Percentiles rank a stretch among this genome's conserved stretches.
Conservation (phyloP, 2,888 invertebrate species). For the Eupithecia pulchellata region DNA sequence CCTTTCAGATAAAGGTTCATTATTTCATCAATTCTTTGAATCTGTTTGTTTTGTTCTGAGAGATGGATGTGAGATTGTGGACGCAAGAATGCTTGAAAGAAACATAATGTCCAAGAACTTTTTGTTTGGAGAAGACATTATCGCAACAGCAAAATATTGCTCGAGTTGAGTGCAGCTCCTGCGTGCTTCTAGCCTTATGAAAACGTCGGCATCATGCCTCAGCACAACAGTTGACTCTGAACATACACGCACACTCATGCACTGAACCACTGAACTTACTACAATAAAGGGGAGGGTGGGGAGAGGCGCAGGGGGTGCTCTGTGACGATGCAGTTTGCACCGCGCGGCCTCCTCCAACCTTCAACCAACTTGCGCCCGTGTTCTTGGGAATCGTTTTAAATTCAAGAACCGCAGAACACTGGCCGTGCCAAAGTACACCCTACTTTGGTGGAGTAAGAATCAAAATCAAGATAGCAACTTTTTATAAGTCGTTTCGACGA, state of each 20-base stretch:
- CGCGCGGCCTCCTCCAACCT: constrained; percentile 83
- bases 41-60: constrained; percentile 18
- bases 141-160: constrained; percentile 66
- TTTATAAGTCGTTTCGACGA: constrained; percentile 75
- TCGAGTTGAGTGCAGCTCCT: constrained; percentile 65
- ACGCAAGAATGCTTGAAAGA: constrained; percentile 15
- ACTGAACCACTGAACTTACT: constrained; percentile 59
- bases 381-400: constrained; percentile 85
- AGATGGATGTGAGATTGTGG: constrained; percentile 12
- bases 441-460: constrained; percentile 60
- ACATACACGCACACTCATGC: constrained; percentile 69
- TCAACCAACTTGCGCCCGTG: constrained; percentile 83
- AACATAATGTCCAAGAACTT: constrained; percentile 30
- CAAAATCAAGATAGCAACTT: constrained; percentile 62
- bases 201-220: constrained; percentile 68
- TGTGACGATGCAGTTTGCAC: constrained; percentile 84
- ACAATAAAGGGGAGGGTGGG: constrained; percentile 69
- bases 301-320: constrained; percentile 56
- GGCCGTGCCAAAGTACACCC: constrained; percentile 64
- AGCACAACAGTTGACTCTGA: constrained; percentile 80
- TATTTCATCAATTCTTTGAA: constrained; percentile 27
- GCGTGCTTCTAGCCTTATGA: constrained; percentile 66
- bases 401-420: constrained; percentile 81
- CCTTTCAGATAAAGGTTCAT: constrained; percentile 25
- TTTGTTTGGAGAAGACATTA: constrained; percentile 38